Percentiles rank a stretch among this genome's conserved stretches.
phyloP scores from a whole-genome alignment of 2,797 vertebrate species.

The Sorex maritimensis region DNA sequence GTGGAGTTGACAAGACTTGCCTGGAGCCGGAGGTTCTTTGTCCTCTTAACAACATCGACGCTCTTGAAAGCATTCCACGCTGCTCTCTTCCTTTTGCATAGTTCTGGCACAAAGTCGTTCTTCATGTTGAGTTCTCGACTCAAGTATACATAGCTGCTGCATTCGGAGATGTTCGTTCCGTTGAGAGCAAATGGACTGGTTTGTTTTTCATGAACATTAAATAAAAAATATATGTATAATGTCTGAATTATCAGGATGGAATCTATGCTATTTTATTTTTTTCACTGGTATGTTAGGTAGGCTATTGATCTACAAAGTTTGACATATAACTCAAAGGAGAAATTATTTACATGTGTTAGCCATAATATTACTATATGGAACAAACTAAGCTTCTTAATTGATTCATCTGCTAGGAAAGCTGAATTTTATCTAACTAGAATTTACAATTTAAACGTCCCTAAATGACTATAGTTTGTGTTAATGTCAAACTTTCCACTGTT shows the following conservation, averaged over 20 bases:
- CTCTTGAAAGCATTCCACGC: too few species aligned
- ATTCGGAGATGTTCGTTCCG: too few species aligned
- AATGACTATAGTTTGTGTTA: slow-evolving; percentile 43
- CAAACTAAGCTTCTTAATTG: slow-evolving; percentile 11
- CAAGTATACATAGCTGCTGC: too few species aligned
- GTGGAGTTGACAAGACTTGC: too few species aligned
- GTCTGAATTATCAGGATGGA: background rate
- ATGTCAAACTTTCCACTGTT: background rate
- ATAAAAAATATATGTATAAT: too few species aligned
- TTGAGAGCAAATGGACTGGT: too few species aligned
- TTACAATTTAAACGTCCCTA: background rate
- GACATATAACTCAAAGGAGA: slow-evolving; percentile 26
- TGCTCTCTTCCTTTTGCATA: too few species aligned
- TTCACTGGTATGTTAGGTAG: background rate
- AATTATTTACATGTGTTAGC: background rate
- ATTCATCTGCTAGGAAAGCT: background rate
- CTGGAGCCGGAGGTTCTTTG: too few species aligned
- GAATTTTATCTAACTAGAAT: slow-evolving; percentile 63
- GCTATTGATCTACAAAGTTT: background rate
- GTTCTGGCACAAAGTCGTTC: too few species aligned
- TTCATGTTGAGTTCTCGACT: too few species aligned
- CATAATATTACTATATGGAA: slow-evolving; percentile 14
- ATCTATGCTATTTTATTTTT: slow-evolving; percentile 23
- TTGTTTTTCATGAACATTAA: too few species aligned
- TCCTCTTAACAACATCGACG: too few species aligned